Evolutionary conservation across 2,888 invertebrate species (phyloP), one percentile per base, ranked within the genome.

Genomic region (Phyllotreta striolata): DNA sequence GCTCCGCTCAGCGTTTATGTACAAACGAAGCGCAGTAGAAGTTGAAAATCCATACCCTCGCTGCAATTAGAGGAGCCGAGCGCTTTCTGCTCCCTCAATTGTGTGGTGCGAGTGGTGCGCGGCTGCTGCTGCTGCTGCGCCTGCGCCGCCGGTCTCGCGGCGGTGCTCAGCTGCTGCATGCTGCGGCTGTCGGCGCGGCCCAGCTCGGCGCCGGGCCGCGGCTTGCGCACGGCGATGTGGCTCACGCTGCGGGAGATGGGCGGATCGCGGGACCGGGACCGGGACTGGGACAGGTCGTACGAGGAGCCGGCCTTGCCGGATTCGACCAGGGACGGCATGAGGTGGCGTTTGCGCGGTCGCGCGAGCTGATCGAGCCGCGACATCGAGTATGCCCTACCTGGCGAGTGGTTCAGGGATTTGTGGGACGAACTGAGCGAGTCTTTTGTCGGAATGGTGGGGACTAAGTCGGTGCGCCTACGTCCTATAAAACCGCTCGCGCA

Each of bases 341-440:
- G 79, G 70, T 59, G 85, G 75, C 86, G 84, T 73, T 77, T 79
- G 75, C 90, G 85, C 72, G 91, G 91, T 83, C 88, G 88, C 75
- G 91, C 87, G 82, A 91, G 86, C 81, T 90, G 89, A 88, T 95
- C 95, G 85, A 95, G 89, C 76, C 95, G 90, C 79, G 94, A 92
- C 94, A 95, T 94, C 82, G 94, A 94, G 85, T 91, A 91, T 79
- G 95, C 94, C 88, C 95, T 93, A 88, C 91, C 91, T 90, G 88
- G 88, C 76, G 80, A 82, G 68, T 81, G 79, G 71, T 80, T 79
- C 69, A 82, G 79, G 66, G 81, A 79, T 74, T 81, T 85, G 73
- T 80, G 80, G 73, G 85, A 83, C 74, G 84, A 80, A 78, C 82
- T 81, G 76, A 84, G 83, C 67, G 83, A 82, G 77, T 90, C 90